Evolutionary conservation across 1,140 invertebrate genomes (phyloP), one percentile per base, ranked within the genome.

Genomic region (Atta cephalotes): DNA sequence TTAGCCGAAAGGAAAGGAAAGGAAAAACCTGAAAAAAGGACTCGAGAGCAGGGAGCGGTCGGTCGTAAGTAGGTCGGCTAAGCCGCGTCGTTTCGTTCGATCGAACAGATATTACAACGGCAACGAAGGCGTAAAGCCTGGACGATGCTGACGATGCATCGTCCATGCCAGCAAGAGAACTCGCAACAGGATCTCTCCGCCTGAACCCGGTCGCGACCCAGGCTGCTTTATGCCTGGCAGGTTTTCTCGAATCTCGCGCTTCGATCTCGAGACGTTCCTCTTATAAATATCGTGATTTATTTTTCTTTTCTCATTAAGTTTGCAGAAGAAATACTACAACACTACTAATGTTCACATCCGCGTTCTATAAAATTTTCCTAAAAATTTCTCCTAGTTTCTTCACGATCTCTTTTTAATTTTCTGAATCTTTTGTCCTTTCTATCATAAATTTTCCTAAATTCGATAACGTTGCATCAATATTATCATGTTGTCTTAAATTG

Each of bases 31-130:
- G 53, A 80, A 76, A 84, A 87, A 84, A 85, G 81, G 81, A 88
- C 86, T 88, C 76, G 65, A 78, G 86, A 88, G 86, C 87, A 87
- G 88, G 80, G 80, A 84, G 87, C 88, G 85, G 63, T 71, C 60
- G 80, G 12, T 28, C 14, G 56, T 63, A 89, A 89, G 88, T 89
- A 80, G 88, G 88, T 89, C 88, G 80, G 71, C 86, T 88, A 74
- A 70, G 53, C 58, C 77, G 62, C 58, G 81, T 53, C 78, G 85
- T 78, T 80, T 87, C 88, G 77, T 85, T 87, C 76, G 88, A 87
- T 80, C 89, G 80, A 86, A 45, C 77, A 60, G 85, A 86, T 74
- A 82, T 82, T 74, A 49, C 80, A 16, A 39, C 56, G 14, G 65
- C 18, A 45, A 74, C 56, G 56, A 62, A 74, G 68, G 80, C 18